Evolutionary conservation across 2,888 invertebrate genomes (phyloP).

Genomic region (Eupithecia centaureata): DNA sequence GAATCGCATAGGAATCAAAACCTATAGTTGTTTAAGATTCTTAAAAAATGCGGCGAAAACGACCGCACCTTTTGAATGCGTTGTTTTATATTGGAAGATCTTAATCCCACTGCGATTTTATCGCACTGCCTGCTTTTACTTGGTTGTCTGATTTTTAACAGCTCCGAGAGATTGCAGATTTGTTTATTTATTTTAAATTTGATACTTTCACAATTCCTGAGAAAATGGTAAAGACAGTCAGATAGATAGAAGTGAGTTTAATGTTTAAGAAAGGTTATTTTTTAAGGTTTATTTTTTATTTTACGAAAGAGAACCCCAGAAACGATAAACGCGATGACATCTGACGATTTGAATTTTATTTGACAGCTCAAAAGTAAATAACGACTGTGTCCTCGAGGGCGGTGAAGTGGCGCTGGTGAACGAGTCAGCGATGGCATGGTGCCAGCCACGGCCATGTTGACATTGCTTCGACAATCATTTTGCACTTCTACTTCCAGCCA

Average conservation of each 20-base stretch:
- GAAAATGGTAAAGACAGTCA: neutral
- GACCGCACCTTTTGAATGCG: too few relatives aligned
- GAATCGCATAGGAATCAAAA: too few relatives aligned
- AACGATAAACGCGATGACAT: neutral
- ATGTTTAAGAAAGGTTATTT: too few relatives aligned
- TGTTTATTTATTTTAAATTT: too few relatives aligned
- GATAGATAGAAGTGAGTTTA: neutral
- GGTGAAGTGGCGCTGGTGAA: constrained; percentile 49
- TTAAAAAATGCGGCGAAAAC: too few relatives aligned
- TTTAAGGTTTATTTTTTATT: too few relatives aligned
- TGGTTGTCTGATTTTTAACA: too few relatives aligned
- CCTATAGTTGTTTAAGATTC: too few relatives aligned
- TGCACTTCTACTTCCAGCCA: constrained; percentile 13
- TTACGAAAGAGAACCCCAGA: neutral
- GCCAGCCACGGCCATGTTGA: constrained; percentile 58
- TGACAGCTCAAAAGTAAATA: constrained; percentile 13
- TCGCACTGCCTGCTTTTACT: too few relatives aligned
- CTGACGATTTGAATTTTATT: constrained; percentile 3
- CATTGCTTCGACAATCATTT: constrained; percentile 29
- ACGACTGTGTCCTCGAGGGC: constrained; percentile 33
- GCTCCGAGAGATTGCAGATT: too few relatives aligned
- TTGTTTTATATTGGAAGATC: too few relatives aligned
- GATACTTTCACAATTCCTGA: neutral
- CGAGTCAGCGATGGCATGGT: constrained; percentile 61
- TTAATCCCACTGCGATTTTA: too few relatives aligned